Evolutionary conservation across 64 coral and sea anemone genomes (phyloP).

Genomic region (Pachyseris speciosa): DNA sequence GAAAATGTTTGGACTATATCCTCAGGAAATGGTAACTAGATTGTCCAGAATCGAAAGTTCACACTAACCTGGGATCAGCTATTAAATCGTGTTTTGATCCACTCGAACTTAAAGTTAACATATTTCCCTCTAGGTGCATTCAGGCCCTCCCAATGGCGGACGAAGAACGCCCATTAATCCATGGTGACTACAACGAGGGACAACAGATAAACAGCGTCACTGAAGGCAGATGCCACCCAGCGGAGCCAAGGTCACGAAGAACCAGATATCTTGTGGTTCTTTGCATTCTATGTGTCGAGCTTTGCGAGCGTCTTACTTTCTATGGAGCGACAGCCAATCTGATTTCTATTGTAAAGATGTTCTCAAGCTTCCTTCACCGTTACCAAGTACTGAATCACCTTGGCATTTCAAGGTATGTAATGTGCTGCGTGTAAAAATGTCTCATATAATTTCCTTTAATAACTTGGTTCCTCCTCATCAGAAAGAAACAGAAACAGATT

Average conservation of each 20-base stretch:
- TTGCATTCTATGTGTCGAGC: conserved; percentile 77
- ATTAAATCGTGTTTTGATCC: no score
- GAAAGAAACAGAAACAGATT: no score
- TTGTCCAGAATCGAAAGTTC: no score
- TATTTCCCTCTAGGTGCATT: no score
- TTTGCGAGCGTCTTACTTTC: conserved; percentile 79
- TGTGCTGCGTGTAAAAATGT: no score
- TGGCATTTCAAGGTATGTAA: conserved; percentile 90
- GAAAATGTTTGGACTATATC: no score
- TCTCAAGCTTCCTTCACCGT: conserved; percentile 48
- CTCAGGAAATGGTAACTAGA: no score
- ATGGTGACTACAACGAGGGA: neutral
- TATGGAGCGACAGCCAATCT: conserved; percentile 83
- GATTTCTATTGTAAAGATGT: conserved; percentile 73
- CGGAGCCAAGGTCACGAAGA: neutral
- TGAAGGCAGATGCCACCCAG: neutral
- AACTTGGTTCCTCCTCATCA: no score
- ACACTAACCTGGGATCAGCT: no score
- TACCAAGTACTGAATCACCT: conserved; percentile 75
- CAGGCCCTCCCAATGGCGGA: no score
- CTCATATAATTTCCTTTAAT: no score
- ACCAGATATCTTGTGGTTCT: conserved; percentile 22
- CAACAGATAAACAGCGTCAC: neutral
- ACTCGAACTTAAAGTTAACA: no score
- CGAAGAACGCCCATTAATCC: neutral